Conservation (phyloP, 2,113 vertebrate species). For the Xenotilapia longispinis region DNA sequence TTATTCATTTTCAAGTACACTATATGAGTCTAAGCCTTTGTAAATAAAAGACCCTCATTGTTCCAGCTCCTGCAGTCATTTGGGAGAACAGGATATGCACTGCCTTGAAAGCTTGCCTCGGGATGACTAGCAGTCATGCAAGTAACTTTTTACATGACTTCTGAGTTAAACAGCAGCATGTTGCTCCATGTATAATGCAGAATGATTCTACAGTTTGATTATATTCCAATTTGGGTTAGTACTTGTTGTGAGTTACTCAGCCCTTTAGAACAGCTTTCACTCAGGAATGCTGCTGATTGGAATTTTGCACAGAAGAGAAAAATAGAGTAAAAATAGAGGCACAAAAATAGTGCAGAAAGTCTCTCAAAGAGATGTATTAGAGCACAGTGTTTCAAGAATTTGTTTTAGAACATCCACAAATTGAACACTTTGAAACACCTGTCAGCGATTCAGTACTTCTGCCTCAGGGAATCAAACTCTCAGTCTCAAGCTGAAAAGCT, state of each 20-base stretch:
- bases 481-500: slow-evolving; percentile 33
- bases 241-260: not conserved
- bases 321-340: slow-evolving; percentile 38
- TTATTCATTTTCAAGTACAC: not conserved
- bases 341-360: slow-evolving; percentile 48
- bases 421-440: slow-evolving; percentile 64
- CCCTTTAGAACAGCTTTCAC: not conserved
- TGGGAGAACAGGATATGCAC: not conserved
- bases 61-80: not conserved
- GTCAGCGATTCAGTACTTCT: slow-evolving; percentile 53
- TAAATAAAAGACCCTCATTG: not conserved
- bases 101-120: not conserved
- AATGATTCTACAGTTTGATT: not conserved
- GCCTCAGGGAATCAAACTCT: slow-evolving; percentile 62
- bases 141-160: slow-evolving; percentile 2
- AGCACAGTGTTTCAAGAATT: slow-evolving; percentile 50
- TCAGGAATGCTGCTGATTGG: slow-evolving; percentile 28
- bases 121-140: slow-evolving; percentile 22
- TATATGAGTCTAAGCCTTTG: not conserved
- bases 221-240: not conserved
- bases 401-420: slow-evolving; percentile 62
- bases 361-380: slow-evolving; percentile 42
- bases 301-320: not conserved
- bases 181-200: not conserved
- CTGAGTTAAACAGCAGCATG: not conserved